A percentile compares a stretch with the other conserved stretches of the same genome.
phyloP scores from a whole-genome alignment of 1,140 invertebrate species.

The Lamellibrachia luymesi region DNA sequence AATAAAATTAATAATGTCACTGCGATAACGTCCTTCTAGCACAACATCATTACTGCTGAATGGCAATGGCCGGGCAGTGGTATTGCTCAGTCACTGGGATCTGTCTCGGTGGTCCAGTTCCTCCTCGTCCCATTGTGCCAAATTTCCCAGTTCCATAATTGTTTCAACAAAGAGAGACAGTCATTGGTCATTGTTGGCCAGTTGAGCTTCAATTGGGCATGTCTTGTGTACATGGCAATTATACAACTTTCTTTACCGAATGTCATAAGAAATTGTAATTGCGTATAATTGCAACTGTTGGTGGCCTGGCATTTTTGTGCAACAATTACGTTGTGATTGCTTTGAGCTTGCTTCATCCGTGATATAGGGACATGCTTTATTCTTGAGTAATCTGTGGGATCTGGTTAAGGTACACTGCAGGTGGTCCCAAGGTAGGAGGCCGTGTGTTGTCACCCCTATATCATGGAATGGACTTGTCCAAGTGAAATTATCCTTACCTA shows the following conservation, averaged over 20 bases:
- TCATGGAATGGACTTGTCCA: neutral
- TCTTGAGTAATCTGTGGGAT: neutral
- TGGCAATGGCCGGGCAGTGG: neutral
- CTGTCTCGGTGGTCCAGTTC: neutral
- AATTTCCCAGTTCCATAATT: neutral
- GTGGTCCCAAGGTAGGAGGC: neutral
- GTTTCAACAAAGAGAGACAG: neutral
- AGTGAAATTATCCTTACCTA: neutral
- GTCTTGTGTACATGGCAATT: neutral
- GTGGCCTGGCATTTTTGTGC: neutral
- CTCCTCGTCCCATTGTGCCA: neutral
- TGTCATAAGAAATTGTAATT: neutral
- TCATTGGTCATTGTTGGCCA: neutral
- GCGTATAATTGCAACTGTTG: neutral
- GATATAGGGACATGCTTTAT: neutral
- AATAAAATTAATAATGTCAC: neutral
- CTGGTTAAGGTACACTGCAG: neutral
- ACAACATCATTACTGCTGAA: neutral
- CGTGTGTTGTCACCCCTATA: neutral
- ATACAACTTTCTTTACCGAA: neutral
- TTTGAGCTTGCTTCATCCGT: neutral
- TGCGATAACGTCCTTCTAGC: neutral
- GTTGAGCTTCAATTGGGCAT: neutral
- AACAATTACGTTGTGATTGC: neutral
- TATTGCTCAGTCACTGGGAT: neutral